Conservation (phyloP, 2,888 invertebrate genomes). For the Busseola fusca region DNA sequence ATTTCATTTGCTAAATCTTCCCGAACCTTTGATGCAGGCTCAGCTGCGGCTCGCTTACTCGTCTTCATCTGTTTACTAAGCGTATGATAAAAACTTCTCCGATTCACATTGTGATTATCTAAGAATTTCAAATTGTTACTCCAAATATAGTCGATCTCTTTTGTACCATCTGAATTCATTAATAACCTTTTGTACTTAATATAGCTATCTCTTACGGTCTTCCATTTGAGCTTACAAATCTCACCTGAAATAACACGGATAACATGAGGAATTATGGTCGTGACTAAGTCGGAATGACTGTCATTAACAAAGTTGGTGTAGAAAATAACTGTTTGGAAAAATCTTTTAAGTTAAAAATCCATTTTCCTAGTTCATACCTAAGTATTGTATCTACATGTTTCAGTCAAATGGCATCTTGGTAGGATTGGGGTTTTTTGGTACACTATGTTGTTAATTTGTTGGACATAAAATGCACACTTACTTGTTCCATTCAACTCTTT, state of each 20-base stretch:
- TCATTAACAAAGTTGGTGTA: background rate
- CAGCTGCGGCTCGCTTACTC: conserved; percentile 2
- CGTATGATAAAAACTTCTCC: conserved; percentile 24
- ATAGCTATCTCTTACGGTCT: conserved; percentile 68
- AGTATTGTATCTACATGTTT: background rate
- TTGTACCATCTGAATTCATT: conserved; percentile 53
- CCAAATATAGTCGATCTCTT: conserved; percentile 64
- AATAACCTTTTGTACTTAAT: conserved; percentile 66
- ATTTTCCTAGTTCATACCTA: background rate
- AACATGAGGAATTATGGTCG: background rate
- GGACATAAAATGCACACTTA: conserved; percentile 47
- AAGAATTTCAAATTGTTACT: conserved; percentile 61
- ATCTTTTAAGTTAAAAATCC: background rate
- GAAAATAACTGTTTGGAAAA: background rate
- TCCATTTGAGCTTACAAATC: conserved; percentile 68
- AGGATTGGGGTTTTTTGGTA: background rate
- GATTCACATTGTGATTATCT: conserved; percentile 53
- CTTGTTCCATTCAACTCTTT: conserved; percentile 56
- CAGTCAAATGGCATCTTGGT: background rate
- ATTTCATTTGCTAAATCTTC: conserved; percentile 11
- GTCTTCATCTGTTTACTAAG: background rate
- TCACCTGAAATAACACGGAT: conserved; percentile 58
- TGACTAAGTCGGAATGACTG: background rate
- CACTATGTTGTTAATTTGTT: background rate
- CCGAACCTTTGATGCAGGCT: conserved; percentile 1